Base-by-base conservation (phyloP, 2,888 invertebrate species). In the Tinea trinotella region DNA sequence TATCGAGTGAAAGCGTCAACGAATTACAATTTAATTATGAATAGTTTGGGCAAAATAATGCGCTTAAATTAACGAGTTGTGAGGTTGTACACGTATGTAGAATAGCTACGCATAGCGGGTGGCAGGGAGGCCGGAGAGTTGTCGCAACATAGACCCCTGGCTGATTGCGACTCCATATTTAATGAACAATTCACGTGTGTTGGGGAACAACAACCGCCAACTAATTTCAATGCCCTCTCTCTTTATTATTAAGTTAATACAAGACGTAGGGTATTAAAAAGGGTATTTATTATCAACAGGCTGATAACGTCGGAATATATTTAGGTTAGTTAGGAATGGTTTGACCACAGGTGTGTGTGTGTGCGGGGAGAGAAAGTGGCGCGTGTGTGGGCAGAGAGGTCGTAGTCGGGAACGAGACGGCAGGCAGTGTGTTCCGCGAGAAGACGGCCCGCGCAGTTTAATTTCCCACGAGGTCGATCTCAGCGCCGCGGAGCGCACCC, bases 391-490 rank as follows among this genome's bases (percentile, higher is more conserved):
- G 40, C 40, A 40, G 40, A 13, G 68, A 70, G 71, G 68, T 67
- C 64, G 68, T 9, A 7, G 49, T 30, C 18, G 70, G 58, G 62
- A 61, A 55, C 53, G 58, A 59, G 59, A 57, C 58, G 48, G 59
- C 56, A 49, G 44, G 52, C 50, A 44, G 57, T 60, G 63, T 57
- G 60, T 67, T 60, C 63, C 58, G 61, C 74, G 77, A 74, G 71
- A 82, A 81, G 83, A 81, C 79, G 82, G 80, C 77, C 74, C 75
- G 78, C 74, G 78, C 78, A 83, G 81, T 84, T 85, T 85, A 85
- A 85, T 85, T 85, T 85, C 85, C 85, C 85, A 83, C 80, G 85
- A 85, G 85, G 84, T 83, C 84, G 82, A 84, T 85, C 85, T 84
- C 80, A 70, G 81, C 75, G 79, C 78, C 79, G 77, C 76, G 74